A percentile compares a stretch with the other conserved stretches of the same genome.
phyloP scores from a whole-genome alignment of 1,140 invertebrate genomes.

The Ganaspis sp. region DNA sequence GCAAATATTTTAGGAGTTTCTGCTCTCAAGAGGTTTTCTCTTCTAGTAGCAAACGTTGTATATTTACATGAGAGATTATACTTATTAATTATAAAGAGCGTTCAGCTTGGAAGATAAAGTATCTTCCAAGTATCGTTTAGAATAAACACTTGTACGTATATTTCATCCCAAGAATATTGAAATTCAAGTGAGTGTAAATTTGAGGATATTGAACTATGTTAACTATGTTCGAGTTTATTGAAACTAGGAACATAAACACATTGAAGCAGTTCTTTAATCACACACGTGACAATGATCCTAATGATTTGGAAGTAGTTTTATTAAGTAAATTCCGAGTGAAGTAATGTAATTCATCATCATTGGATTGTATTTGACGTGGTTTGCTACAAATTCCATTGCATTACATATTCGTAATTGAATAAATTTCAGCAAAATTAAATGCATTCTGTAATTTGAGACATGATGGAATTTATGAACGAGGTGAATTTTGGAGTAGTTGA shows the following conservation, averaged over 20 bases:
- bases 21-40: background rate
- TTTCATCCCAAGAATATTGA: too few relatives aligned
- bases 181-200: too few relatives aligned
- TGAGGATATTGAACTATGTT: too few relatives aligned
- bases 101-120: background rate
- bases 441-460: background rate
- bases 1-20: conserved; percentile 7
- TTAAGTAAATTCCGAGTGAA: too few relatives aligned
- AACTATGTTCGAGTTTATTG: too few relatives aligned
- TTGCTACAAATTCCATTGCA: too few relatives aligned
- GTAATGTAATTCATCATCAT: too few relatives aligned
- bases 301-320: too few relatives aligned
- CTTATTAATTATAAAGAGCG: background rate
- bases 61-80: conserved; percentile 13
- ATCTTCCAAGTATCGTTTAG: background rate
- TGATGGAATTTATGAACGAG: background rate
- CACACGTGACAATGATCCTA: too few relatives aligned
- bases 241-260: too few relatives aligned
- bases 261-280: too few relatives aligned
- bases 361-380: too few relatives aligned
- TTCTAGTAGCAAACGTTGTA: background rate
- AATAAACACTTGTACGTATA: background rate
- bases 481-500: background rate
- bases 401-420: background rate
- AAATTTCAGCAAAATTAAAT: background rate